phyloP scores from a whole-genome alignment of 2,797 vertebrate genomes.

The Tadarida brasiliensis region DNA sequence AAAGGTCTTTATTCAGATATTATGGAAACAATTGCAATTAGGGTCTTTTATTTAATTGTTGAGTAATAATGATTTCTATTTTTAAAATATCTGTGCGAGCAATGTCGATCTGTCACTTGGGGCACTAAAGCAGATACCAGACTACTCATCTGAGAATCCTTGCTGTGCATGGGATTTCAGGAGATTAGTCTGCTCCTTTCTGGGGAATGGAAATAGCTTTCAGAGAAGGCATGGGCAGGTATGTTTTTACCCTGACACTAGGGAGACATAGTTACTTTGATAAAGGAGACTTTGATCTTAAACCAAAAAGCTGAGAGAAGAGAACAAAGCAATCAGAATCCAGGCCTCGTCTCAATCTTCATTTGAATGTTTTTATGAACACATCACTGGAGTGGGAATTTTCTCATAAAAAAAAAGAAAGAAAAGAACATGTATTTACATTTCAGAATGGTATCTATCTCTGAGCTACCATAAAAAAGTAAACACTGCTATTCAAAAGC shows the following conservation, averaged over 20 bases:
- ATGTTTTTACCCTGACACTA: slow-evolving; percentile 57
- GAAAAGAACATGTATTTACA: neutral
- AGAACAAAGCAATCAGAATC: slow-evolving; percentile 58
- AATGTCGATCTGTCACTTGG: neutral
- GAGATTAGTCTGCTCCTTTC: neutral
- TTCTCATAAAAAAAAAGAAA: neutral
- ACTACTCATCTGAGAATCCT: neutral
- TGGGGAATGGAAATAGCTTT: slow-evolving; percentile 2
- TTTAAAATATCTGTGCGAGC: neutral
- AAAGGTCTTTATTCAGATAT: neutral
- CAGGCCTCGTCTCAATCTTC: neutral
- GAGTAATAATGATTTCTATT: neutral
- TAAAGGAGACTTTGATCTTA: slow-evolving; percentile 66
- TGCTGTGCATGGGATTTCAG: neutral
- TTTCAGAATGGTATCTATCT: neutral
- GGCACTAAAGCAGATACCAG: neutral
- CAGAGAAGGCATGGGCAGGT: neutral
- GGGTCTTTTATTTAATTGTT: neutral
- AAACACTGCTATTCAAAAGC: neutral
- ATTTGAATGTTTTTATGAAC: slow-evolving; percentile 36
- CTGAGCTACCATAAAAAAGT: neutral
- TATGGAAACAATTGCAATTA: neutral
- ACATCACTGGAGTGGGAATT: neutral
- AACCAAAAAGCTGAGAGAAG: neutral
- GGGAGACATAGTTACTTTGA: slow-evolving; percentile 54